Evolutionary conservation across 37 sponge, comb jelly and placozoan genomes (phyloP).

Genomic region (Oscarella lobularis): DNA sequence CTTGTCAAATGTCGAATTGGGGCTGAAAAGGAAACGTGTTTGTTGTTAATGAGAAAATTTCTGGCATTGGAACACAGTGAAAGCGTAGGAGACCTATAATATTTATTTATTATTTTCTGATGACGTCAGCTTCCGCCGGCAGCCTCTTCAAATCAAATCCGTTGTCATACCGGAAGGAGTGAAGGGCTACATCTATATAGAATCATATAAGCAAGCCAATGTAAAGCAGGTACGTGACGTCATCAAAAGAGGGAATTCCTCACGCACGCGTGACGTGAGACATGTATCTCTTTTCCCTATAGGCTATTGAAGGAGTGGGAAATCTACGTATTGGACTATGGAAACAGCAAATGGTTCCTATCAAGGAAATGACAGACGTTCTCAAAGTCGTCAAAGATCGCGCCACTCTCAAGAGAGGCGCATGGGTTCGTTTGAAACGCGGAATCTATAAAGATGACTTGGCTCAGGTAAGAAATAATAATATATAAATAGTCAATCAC

Average conservation of each 20-base stretch:
- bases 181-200: slow-evolving; percentile 93
- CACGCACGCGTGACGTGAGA: no score
- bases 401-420: slow-evolving; percentile 43
- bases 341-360: slow-evolving; percentile 97
- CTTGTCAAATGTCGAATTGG: slow-evolving; percentile 85
- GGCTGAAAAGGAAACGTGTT: slow-evolving; percentile 81
- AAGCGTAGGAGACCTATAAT: slow-evolving; percentile 24
- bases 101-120: background rate
- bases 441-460: slow-evolving; percentile 88
- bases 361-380: slow-evolving; percentile 94
- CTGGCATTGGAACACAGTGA: slow-evolving; percentile 54
- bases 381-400: slow-evolving; percentile 86
- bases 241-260: background rate
- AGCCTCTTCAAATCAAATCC: slow-evolving; percentile 93
- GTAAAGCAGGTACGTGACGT: slow-evolving; percentile 67
- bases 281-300: no score
- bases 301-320: slow-evolving; percentile 84
- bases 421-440: slow-evolving; percentile 92
- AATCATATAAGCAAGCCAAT: slow-evolving; percentile 91
- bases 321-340: slow-evolving; percentile 79
- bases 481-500: no score
- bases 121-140: slow-evolving; percentile 4
- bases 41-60: slow-evolving; percentile 85
- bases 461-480: slow-evolving; percentile 83
- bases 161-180: slow-evolving; percentile 81